A percentile compares a stretch with the other conserved stretches of the same genome.
These are phyloP conservation scores for Ciconia stormi DNA, from an alignment of 2,113 vertebrate species.

Conservation along the genomic window DNA sequence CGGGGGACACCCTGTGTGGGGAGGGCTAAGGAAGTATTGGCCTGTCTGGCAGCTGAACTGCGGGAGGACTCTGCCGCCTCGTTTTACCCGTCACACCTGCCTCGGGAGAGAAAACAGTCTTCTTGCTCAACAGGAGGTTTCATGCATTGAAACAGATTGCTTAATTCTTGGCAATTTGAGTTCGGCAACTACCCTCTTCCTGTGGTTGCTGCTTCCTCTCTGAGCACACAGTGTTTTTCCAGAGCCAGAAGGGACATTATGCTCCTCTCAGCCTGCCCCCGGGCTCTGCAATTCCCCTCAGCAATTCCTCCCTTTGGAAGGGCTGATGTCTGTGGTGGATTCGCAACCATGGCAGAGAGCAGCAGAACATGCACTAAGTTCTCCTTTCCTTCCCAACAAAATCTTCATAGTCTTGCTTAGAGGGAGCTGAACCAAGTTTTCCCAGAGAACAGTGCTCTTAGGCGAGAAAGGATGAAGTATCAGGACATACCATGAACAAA, in stretches of 20 bases:
- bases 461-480: not conserved
- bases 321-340: not conserved
- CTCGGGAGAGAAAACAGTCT: not conserved
- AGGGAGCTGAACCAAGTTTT: not conserved
- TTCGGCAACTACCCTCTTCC: not conserved
- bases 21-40: not conserved
- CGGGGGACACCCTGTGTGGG: not conserved
- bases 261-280: not conserved
- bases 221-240: not conserved
- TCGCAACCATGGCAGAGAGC: not conserved
- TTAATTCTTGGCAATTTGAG: not conserved
- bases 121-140: slow-evolving; percentile 38
- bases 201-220: slow-evolving; percentile 32
- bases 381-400: not conserved
- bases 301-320: not conserved
- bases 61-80: not conserved
- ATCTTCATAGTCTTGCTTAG: not conserved
- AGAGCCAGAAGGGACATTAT: not conserved
- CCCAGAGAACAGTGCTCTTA: not conserved
- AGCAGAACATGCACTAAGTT: not conserved
- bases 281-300: not conserved
- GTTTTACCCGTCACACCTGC: not conserved
- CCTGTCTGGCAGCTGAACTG: not conserved
- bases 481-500: not conserved
- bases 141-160: slow-evolving; percentile 12